Evolutionary conservation across 2,113 vertebrate species (phyloP).

Genomic region (Megaceryle maxima): DNA sequence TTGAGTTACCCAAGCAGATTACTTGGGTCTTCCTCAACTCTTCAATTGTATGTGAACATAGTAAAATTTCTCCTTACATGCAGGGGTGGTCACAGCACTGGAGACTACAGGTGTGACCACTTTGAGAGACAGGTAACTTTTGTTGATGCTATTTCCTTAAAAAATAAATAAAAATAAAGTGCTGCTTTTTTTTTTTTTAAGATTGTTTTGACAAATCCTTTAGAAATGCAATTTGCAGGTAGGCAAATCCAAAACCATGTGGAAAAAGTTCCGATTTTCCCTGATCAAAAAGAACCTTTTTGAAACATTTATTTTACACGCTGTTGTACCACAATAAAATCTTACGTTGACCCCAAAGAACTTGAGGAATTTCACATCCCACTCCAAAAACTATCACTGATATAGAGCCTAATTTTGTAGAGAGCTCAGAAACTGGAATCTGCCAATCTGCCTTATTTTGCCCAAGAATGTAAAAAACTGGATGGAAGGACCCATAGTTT

Average conservation of each 20-base stretch:
- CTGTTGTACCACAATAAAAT: neutral
- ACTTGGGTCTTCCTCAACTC: neutral
- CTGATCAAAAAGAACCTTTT: neutral
- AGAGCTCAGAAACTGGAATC: neutral
- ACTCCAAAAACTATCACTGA: neutral
- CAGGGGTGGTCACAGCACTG: neutral
- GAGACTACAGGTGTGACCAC: neutral
- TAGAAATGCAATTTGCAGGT: neutral
- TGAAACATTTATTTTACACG: neutral
- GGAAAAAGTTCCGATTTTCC: neutral
- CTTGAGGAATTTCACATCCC: neutral
- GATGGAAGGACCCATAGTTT: neutral
- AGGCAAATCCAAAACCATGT: fast-evolving
- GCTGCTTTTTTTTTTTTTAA: neutral
- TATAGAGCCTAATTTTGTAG: neutral
- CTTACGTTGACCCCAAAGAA: neutral
- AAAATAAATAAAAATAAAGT: neutral
- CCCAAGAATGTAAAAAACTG: neutral
- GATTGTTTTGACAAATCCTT: neutral
- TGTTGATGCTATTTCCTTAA: neutral
- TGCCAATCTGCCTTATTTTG: neutral
- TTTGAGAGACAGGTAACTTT: neutral
- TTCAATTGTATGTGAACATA: neutral
- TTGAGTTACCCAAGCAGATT: neutral
- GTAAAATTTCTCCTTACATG: neutral